Evolutionary conservation across 1,140 invertebrate species (phyloP).

Genomic region (Trichomalopsis sarcophagae): DNA sequence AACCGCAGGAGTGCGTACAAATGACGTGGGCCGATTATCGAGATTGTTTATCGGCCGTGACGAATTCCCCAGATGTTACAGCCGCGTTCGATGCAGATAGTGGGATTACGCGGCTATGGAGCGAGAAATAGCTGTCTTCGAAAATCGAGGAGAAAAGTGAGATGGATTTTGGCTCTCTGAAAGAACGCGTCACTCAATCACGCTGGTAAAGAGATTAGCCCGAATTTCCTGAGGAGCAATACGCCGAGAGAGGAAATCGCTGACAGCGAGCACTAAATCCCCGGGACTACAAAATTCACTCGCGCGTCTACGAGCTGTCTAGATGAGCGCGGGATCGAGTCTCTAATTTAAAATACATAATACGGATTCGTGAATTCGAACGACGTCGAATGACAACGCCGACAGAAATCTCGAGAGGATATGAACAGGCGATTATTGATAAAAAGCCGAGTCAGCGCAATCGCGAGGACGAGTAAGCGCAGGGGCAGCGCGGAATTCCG

Average conservation of each 20-base stretch:
- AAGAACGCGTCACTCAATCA: slow-evolving; percentile 34
- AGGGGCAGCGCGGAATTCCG: slow-evolving; percentile 25
- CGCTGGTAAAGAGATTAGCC: slow-evolving; percentile 18
- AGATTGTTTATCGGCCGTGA: background rate
- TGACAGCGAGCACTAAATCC: background rate
- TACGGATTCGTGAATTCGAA: background rate
- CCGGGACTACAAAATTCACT: background rate
- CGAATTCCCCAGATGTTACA: background rate
- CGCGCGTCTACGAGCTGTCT: background rate
- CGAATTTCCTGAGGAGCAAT: slow-evolving; percentile 24
- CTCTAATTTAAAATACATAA: background rate
- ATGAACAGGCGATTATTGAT: background rate
- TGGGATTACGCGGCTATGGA: background rate
- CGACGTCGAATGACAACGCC: background rate
- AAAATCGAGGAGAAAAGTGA: background rate
- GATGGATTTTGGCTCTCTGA: background rate
- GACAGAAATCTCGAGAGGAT: background rate
- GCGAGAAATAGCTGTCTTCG: background rate
- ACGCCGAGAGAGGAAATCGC: background rate
- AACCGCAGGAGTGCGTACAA: background rate
- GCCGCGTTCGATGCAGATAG: background rate
- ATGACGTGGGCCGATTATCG: background rate
- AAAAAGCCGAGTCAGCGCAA: slow-evolving; percentile 13
- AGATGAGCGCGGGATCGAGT: no score
- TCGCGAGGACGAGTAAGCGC: slow-evolving; percentile 3